These are phyloP conservation scores for Mormyrus hasselquistii DNA, from an alignment of 2,797 vertebrate species.

Conservation along the genomic window DNA sequence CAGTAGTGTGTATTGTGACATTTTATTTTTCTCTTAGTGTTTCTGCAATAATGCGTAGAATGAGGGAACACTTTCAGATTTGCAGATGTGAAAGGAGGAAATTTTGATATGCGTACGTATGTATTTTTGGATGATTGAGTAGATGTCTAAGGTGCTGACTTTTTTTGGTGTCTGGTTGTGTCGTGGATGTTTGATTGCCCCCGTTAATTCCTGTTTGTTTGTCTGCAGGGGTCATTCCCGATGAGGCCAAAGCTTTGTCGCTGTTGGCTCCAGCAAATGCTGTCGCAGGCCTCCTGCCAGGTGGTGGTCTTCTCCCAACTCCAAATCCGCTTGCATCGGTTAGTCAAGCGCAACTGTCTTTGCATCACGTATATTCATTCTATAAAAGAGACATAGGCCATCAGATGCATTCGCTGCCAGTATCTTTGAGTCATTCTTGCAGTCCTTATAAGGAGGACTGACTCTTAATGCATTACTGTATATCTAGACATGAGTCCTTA, in stretches of 20 bases:
- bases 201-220: slow-evolving; percentile 55
- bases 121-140: slow-evolving; percentile 69
- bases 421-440: neutral
- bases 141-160: slow-evolving; percentile 76
- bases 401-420: neutral
- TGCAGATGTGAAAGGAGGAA: slow-evolving; percentile 52
- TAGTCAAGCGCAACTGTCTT: slow-evolving; percentile 26
- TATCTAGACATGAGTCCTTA: neutral
- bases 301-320: slow-evolving; percentile 94
- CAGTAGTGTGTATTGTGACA: slow-evolving; percentile 99
- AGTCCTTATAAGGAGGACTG: neutral
- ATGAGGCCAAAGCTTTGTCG: slow-evolving; percentile 98
- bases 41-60: slow-evolving; percentile 58
- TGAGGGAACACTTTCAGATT: slow-evolving; percentile 41
- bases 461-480: neutral
- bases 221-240: slow-evolving; percentile 98
- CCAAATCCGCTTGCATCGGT: slow-evolving; percentile 92
- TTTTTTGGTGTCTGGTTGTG: slow-evolving; percentile 61
- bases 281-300: slow-evolving; percentile 96
- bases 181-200: slow-evolving; percentile 28
- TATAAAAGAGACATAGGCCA: neutral
- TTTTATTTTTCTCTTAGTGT: slow-evolving; percentile 73
- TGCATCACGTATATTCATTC: neutral
- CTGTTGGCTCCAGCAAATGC: slow-evolving; percentile 98
- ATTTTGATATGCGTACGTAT: slow-evolving; percentile 48